These are phyloP conservation scores for Carlito syrichta DNA, from an alignment of 2,113 vertebrate genomes.

Conservation along the genomic window DNA sequence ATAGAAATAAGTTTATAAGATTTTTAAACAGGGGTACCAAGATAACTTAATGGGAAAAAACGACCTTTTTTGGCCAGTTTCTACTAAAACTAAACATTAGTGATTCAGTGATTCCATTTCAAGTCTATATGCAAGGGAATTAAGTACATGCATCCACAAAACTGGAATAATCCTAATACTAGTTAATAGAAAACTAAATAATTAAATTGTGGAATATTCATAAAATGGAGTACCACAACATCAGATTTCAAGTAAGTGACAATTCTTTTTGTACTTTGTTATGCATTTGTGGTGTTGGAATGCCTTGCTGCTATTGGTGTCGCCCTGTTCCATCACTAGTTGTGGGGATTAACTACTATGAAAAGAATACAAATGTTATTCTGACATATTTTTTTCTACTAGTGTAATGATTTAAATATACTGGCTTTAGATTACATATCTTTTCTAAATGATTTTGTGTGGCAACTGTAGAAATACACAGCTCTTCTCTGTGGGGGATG, in stretches of 20 bases:
- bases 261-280: neutral
- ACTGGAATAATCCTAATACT: neutral
- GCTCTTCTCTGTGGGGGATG: neutral
- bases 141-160: neutral
- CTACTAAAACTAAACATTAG: neutral
- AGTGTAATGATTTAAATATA: neutral
- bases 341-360: neutral
- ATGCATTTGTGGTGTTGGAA: neutral
- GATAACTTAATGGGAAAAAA: too few relatives aligned
- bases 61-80: too few relatives aligned
- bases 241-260: neutral
- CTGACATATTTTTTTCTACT: neutral
- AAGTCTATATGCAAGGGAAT: neutral
- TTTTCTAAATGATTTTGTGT: neutral
- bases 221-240: neutral
- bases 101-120: too few relatives aligned
- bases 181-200: neutral
- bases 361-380: neutral
- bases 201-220: neutral
- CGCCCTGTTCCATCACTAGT: neutral
- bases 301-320: neutral
- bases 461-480: neutral
- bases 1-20: too few relatives aligned
- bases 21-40: too few relatives aligned
- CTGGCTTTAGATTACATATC: neutral